A percentile compares a stretch with the other conserved stretches of the same genome.
These are phyloP conservation scores for Triplophysa rosa DNA, from an alignment of 2,113 vertebrate species.

Conservation along the genomic window DNA sequence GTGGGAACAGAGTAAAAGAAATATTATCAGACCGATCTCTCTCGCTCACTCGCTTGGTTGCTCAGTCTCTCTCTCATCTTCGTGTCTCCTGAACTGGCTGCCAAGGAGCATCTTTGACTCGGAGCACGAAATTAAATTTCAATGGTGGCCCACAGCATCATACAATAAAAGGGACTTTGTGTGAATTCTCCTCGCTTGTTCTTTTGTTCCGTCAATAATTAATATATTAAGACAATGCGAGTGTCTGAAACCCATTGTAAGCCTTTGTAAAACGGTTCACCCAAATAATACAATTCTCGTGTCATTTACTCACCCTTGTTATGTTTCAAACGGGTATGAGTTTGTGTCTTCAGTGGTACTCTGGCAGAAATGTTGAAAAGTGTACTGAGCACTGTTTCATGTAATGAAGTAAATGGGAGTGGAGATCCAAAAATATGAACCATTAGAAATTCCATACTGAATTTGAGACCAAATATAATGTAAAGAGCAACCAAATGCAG, in stretches of 20 bases:
- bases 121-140: slow-evolving; percentile 67
- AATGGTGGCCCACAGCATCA: slow-evolving; percentile 63
- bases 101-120: slow-evolving; percentile 59
- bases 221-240: slow-evolving; percentile 13
- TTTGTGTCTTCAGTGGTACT: too few relatives aligned
- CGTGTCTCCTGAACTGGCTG: slow-evolving; percentile 54
- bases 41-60: slow-evolving; percentile 40
- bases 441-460: too few relatives aligned
- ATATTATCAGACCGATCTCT: slow-evolving; percentile 69
- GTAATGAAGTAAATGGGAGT: too few relatives aligned
- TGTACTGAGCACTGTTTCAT: not conserved
- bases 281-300: too few relatives aligned
- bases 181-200: slow-evolving; percentile 47
- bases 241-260: slow-evolving; percentile 1
- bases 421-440: too few relatives aligned
- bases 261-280: not conserved
- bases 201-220: slow-evolving; percentile 27
- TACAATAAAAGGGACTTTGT: slow-evolving; percentile 59
- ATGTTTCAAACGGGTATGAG: not conserved
- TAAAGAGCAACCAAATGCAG: not conserved
- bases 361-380: not conserved
- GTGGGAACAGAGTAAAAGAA: slow-evolving; percentile 46
- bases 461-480: too few relatives aligned
- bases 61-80: slow-evolving; percentile 40
- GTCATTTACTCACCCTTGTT: not conserved